Conservation (phyloP, 2,888 invertebrate species). For the Drosophila mimetica region DNA sequence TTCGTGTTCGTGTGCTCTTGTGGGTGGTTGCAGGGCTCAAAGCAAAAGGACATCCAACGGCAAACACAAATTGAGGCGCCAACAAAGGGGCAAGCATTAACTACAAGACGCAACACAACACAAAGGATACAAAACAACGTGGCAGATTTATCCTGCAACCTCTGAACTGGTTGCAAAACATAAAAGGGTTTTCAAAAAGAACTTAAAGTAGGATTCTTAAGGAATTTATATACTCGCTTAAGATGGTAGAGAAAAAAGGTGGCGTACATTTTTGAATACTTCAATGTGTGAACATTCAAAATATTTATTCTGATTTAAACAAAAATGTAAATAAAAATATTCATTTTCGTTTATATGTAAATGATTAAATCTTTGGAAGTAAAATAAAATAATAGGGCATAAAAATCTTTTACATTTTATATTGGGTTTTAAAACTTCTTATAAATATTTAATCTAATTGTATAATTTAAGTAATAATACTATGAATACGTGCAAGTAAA, state of each 20-base stretch:
- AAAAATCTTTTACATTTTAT: not conserved
- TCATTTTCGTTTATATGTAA: no score
- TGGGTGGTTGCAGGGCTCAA: constrained; percentile 31
- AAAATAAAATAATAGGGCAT: no score
- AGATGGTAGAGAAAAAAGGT: not conserved
- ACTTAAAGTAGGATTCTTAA: not conserved
- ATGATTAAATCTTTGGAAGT: no score
- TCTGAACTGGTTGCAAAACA: not conserved
- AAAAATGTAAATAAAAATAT: no score
- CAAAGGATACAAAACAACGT: constrained; percentile 13
- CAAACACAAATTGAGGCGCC: constrained; percentile 45
- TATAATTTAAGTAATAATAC: no score
- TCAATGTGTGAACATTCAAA: not conserved
- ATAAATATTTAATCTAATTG: not conserved
- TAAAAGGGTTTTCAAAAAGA: not conserved
- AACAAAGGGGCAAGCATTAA: constrained; percentile 50
- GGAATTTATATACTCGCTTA: not conserved
- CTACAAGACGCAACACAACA: constrained; percentile 24
- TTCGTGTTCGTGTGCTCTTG: constrained; percentile 11
- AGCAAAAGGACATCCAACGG: constrained; percentile 31
- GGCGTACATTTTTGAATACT: no score
- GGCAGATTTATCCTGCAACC: constrained; percentile 14
- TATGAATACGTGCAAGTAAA: not conserved
- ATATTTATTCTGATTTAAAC: not conserved
- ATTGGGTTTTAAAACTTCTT: not conserved